These are phyloP conservation scores for western clawed frog (Xenopus tropicalis) DNA, from an alignment of 2,113 vertebrate genomes.

Conservation along the genomic window UCB_Xtro_10.0 CM004445.2:64699501-64700000, in stretches of 20 bases:
- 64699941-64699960: background rate
- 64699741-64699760: conserved; percentile 3
- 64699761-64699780: background rate
- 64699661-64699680: conserved; percentile 15
- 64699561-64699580: conserved; percentile 12
- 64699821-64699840: conserved; percentile 7
- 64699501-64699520: conserved; percentile 25
- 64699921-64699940: background rate
- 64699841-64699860: background rate
- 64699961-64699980: conserved; percentile 6
- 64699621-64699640: conserved; percentile 7
- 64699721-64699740: conserved; percentile 4
- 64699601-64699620: conserved; percentile 27
- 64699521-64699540: conserved; percentile 44
- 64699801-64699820: background rate
- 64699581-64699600: conserved; percentile 21
- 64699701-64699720: background rate
- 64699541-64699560: conserved; percentile 41
- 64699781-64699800: conserved; percentile 3
- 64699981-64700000: background rate
- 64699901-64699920: conserved; percentile 3
- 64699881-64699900: conserved; percentile 11
- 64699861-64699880: background rate
- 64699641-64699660: conserved; percentile 20
- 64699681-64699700: conserved; percentile 23